Evolutionary conservation across 2,888 invertebrate genomes (phyloP).

Genomic region (Athripsodes cinereus): DNA sequence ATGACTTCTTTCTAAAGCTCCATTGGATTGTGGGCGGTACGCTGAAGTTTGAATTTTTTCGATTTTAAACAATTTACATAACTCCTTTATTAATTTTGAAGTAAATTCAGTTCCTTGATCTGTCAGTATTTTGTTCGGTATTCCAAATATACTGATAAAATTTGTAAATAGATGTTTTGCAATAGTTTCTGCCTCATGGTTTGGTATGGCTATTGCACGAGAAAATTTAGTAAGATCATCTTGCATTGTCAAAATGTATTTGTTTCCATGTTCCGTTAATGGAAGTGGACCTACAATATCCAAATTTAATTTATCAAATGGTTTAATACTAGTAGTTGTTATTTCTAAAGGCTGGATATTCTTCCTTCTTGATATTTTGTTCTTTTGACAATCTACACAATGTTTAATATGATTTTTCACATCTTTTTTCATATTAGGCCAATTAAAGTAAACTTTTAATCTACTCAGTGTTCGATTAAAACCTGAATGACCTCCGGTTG

Average conservation of each 20-base stretch:
- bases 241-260: constrained; percentile 30
- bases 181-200: constrained; percentile 32
- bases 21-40: constrained; percentile 33
- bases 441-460: constrained; percentile 30
- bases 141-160: constrained; percentile 33
- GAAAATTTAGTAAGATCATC: constrained; percentile 31
- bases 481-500: constrained; percentile 27
- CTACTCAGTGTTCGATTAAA: constrained; percentile 28
- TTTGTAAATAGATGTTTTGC: constrained; percentile 30
- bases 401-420: constrained; percentile 31
- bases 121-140: constrained; percentile 33
- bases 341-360: constrained; percentile 32
- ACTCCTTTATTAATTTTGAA: constrained; percentile 32
- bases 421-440: constrained; percentile 32
- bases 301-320: constrained; percentile 31
- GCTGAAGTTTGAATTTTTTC: constrained; percentile 30
- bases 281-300: constrained; percentile 32
- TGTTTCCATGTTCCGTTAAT: constrained; percentile 28
- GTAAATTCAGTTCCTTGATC: constrained; percentile 36
- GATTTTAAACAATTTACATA: constrained; percentile 31
- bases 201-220: constrained; percentile 29
- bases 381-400: constrained; percentile 31
- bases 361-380: constrained; percentile 28
- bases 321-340: constrained; percentile 30
- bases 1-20: constrained; percentile 32